Base-by-base conservation (phyloP, 1,140 invertebrate genomes). In the Bemisia tabaci region DNA sequence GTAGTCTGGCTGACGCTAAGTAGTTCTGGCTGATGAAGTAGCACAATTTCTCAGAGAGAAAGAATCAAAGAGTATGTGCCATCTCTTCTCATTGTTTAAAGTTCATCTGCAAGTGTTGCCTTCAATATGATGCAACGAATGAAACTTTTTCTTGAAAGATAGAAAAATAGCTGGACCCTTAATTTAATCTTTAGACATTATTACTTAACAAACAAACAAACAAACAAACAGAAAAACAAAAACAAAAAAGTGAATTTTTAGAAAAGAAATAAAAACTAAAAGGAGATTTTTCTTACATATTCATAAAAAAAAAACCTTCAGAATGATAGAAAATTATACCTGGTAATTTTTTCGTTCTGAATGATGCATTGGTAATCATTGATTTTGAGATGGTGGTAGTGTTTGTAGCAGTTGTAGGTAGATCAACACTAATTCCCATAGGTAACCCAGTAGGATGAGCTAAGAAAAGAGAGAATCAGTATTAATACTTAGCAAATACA, bases 281-380 rank as follows among this genome's bases (percentile, higher is more conserved):
- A 62, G 62, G 12, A 62, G 62, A 33, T 23, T 21, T 23, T 2
- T 23, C 22, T 59, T 63, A 65, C 26, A 70, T 64, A 26, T 17
- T 63, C 22, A 1, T 64, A 60, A 21, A 68, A 26, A 67, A 66
- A 63, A 23, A 58, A 68, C n/a, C n/a, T n/a, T n/a, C n/a, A n/a
- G 62, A 23, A 59, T 61, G 58, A 24, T 26, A 63, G 26, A 22
- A 65, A 60, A 58, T 68, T 67, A 39, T 77, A 90, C 88, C 92
- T 82, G 94, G 94, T 68, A 97, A 82, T 79, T 96, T 97, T 80
- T 94, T 95, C 62, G 93, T 93, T 68, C 92, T 85, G 79, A 97
- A 97, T 72, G 94, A 97, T 70, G 94, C 94, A 81, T 96, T 96
- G 60, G 94, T 97, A 68, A 97, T 96, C 85, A 96, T 95, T 11